Evolutionary conservation across 1,140 invertebrate species (phyloP), one percentile per base, ranked within the genome.

Genomic region (Penaeus vannamei): DNA sequence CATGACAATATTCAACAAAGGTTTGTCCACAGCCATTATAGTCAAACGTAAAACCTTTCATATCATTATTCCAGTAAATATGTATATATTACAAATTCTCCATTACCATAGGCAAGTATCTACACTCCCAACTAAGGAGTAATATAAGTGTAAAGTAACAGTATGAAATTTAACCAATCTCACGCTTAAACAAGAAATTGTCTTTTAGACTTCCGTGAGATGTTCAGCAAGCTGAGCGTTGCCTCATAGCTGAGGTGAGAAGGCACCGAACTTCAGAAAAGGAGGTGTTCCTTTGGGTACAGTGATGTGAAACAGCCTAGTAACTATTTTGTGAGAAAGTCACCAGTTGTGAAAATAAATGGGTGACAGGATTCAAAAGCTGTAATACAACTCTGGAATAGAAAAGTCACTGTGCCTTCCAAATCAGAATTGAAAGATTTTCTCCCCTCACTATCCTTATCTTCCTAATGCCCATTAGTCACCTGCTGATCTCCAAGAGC

Each of bases 231-330:
- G 79, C 79, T 42, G 46, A 59, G 46, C 26, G 60, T 59, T n/a
- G 60, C 22, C 42, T 81, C 77, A 22, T 53, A 53, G n/a, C 23
- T 60, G 36, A 53, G 66, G 29, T 77, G 72, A 59, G 59, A 85
- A 85, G 84, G 84, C 84, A 85, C 84, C 69, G 36, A 85, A 66
- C 77, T 85, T 72, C 84, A 85, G 53, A 85, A 59, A 59, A 72
- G 72, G 72, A 76, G 53, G 84, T 85, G 60, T 59, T 76, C 59
- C 69, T 60, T 77, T 46, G 77, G n/a, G 84, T 69, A 85, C 72
- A 22, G 46, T 77, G 69, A 60, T 36, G 83, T 66, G 46, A 72
- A 60, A 76, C 62, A 26, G 29, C 61, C 46, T 60, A 77, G 76
- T 60, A 72, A 85, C 46, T 26, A 59, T 53, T 69, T 29, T 53